These are phyloP conservation scores for Lithobates pipiens DNA, from an alignment of 2,797 vertebrate genomes.

Conservation along the genomic window DNA sequence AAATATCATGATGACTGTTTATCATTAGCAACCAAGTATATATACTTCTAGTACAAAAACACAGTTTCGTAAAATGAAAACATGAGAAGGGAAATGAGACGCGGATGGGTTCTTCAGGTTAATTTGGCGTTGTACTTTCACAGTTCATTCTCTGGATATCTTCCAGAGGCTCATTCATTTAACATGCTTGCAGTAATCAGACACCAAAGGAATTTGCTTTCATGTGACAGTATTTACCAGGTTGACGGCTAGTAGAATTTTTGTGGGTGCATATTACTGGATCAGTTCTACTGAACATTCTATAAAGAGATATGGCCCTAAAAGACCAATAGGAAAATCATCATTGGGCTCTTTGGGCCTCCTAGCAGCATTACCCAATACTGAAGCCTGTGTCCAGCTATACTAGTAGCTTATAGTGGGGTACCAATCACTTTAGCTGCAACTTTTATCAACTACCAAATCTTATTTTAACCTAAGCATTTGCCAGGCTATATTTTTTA, in stretches of 20 bases:
- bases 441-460: too few species aligned
- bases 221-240: conserved; percentile 15
- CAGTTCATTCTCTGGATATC: conserved; percentile 17
- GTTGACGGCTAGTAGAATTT: background rate
- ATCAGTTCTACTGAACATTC: background rate
- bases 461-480: too few species aligned
- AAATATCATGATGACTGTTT: conserved; percentile 27
- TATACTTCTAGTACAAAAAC: background rate
- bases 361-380: too few species aligned
- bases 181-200: conserved; percentile 21
- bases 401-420: too few species aligned
- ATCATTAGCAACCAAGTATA: conserved; percentile 6
- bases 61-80: background rate
- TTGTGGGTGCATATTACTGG: conserved; percentile 7
- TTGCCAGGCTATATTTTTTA: too few species aligned
- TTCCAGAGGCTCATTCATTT: conserved; percentile 42
- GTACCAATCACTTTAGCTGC: too few species aligned
- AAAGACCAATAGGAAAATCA: background rate
- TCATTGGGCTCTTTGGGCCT: background rate
- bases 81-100: conserved; percentile 6
- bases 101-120: conserved; percentile 16
- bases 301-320: background rate
- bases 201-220: conserved; percentile 26
- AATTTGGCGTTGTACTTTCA: conserved; percentile 28
- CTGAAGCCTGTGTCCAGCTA: too few species aligned